These are phyloP conservation scores for Grammomys surdaster DNA, from an alignment of 2,113 vertebrate species.

Conservation along the genomic window DNA sequence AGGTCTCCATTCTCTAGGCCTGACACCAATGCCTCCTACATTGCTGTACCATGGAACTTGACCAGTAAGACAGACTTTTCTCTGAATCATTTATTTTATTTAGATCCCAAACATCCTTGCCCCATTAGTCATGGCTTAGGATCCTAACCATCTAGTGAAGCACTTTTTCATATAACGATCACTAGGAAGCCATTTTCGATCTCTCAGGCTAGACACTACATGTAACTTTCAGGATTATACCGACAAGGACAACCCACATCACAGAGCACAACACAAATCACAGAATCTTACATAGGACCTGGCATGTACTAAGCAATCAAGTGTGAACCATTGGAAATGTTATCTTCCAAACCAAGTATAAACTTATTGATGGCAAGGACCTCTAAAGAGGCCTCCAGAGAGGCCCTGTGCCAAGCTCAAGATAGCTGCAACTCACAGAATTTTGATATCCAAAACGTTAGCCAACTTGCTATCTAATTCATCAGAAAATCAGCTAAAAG, in stretches of 20 bases:
- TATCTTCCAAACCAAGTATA: not conserved
- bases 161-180: not conserved
- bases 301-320: not conserved
- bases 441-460: not conserved
- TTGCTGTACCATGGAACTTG: not conserved
- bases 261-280: not conserved
- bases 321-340: not conserved
- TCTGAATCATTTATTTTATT: not conserved
- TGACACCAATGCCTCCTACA: too few relatives aligned
- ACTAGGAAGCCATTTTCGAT: not conserved
- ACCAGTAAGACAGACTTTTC: not conserved
- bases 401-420: not conserved
- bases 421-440: not conserved
- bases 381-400: not conserved
- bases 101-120: not conserved
- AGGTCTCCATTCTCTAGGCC: not conserved
- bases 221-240: not conserved
- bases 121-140: not conserved
- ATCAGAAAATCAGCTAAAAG: slow-evolving; percentile 19
- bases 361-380: not conserved
- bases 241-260: not conserved
- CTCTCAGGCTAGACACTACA: not conserved
- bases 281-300: not conserved
- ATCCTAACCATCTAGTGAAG: not conserved
- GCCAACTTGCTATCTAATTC: not conserved